Percentiles rank a stretch among this genome's conserved stretches.
These are phyloP conservation scores for Epirrita christyi DNA, from an alignment of 2,888 invertebrate genomes.

Conservation along the genomic window DNA sequence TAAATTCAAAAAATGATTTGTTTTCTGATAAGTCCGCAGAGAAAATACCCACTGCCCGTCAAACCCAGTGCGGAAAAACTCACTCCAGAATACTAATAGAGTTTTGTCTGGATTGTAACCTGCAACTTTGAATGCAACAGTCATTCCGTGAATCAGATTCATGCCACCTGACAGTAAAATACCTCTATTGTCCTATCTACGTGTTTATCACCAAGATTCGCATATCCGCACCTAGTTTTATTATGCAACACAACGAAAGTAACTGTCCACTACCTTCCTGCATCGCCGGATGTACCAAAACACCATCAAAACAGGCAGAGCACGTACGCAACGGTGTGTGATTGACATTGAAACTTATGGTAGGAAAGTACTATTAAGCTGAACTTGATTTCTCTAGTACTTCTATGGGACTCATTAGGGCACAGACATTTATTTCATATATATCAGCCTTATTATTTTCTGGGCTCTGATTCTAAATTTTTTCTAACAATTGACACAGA, in stretches of 20 bases:
- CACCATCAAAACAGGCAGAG: constrained; percentile 19
- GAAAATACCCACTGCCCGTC: constrained; percentile 15
- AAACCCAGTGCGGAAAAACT: constrained; percentile 14
- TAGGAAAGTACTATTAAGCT: constrained; percentile 23
- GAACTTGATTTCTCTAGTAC: constrained; percentile 15
- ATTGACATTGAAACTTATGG: constrained; percentile 34
- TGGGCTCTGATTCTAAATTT: no score
- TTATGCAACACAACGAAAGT: constrained; percentile 61
- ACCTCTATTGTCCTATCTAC: constrained; percentile 13
- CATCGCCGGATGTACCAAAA: constrained; percentile 35
- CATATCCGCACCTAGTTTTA: constrained; percentile 17
- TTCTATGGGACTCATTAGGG: constrained; percentile 11
- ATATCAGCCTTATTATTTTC: no score
- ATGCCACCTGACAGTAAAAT: background rate
- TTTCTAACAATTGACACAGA: no score
- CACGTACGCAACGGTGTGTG: constrained; percentile 26
- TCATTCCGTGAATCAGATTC: background rate
- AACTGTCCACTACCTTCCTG: constrained; percentile 61
- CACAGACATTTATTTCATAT: no score
- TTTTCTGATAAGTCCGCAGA: background rate
- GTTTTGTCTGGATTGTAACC: background rate
- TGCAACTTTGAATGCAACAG: constrained; percentile 3
- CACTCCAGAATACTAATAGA: constrained; percentile 9
- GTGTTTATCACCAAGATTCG: constrained; percentile 24
- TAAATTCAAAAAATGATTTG: no score